Evolutionary conservation across 2,888 invertebrate species (phyloP), one percentile per base, ranked within the genome.

Genomic region (Hyalella azteca): DNA sequence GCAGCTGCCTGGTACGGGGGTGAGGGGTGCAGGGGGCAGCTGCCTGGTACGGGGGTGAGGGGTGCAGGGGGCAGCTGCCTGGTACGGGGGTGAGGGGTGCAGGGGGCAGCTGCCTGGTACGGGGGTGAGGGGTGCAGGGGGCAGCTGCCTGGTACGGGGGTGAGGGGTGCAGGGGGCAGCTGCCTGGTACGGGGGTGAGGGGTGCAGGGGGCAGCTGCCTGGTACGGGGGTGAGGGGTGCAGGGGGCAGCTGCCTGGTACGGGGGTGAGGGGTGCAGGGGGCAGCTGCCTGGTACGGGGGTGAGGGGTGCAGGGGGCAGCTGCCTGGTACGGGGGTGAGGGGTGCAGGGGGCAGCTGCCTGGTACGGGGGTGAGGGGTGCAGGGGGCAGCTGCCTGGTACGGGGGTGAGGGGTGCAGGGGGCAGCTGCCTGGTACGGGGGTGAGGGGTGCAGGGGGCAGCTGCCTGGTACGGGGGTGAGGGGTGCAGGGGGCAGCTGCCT

Each of bases 21-120:
- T 22, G 77, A 54, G 41, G 77, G 54, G 50, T 54, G 77, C 39
- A 54, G 40, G 54, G 77, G 77, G n/a, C 45, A 41, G 41, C 45
- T 75, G 13, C 75, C 75, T n/a, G 77, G 77, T 40, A 29, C 36
- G 73, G 66, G 66, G 4, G 29, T 7, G 59, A 9, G 59, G n/a
- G 59, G 59, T 9, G 29, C 7, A n/a, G 59, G n/a, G n/a, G n/a
- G n/a, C n/a, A n/a, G n/a, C n/a, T n/a, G n/a, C n/a, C n/a, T n/a
- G n/a, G n/a, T n/a, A n/a, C n/a, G 49, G 13, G 19, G 13, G 19
- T 15, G 19, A 48, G 19, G 19, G 13, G n/a, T n/a, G n/a, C n/a
- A n/a, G 49, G 13, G 19, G 13, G 19, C 13, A 48, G 13, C 13
- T 15, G 49, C 19, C 13, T 48, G 19, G 13, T 48, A 15, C 13